A percentile compares a stretch with the other conserved stretches of the same genome.
Evolutionary conservation across 2,888 invertebrate species (phyloP).

Genomic region (Amblyjoppa fuscipennis): DNA sequence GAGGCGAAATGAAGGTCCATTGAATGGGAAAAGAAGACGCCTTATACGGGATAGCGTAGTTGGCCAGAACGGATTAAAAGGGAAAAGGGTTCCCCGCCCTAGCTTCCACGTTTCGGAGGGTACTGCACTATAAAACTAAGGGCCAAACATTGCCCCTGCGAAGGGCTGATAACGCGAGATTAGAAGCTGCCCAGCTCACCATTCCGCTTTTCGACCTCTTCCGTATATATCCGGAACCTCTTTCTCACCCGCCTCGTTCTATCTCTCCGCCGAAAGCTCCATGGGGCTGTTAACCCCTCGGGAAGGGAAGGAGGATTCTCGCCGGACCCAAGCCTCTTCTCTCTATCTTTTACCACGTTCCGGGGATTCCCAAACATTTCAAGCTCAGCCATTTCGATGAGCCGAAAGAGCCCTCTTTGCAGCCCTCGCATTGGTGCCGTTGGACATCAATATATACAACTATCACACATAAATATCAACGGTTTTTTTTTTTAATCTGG

Average conservation of each 20-base stretch:
- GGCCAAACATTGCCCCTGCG: slow-evolving; percentile 53
- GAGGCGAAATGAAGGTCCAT: slow-evolving; percentile 56
- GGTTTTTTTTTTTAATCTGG: background rate
- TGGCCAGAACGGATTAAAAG: slow-evolving; percentile 61
- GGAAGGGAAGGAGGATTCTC: slow-evolving; percentile 12
- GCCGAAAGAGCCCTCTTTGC: background rate
- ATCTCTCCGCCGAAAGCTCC: slow-evolving; percentile 30
- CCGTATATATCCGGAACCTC: slow-evolving; percentile 20
- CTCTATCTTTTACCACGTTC: slow-evolving; percentile 33
- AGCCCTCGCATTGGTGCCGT: background rate
- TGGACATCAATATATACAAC: background rate
- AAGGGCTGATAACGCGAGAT: slow-evolving; percentile 66
- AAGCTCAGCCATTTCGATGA: slow-evolving; percentile 29
- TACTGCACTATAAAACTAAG: slow-evolving; percentile 52
- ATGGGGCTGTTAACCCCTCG: slow-evolving; percentile 34
- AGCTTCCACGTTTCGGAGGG: slow-evolving; percentile 28
- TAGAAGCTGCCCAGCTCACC: slow-evolving; percentile 59
- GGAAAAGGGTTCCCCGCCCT: slow-evolving; percentile 47
- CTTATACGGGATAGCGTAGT: slow-evolving; percentile 24
- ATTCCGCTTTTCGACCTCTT: slow-evolving; percentile 56
- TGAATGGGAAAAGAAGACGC: slow-evolving; percentile 40
- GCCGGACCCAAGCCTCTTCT: slow-evolving; percentile 30
- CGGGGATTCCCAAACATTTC: slow-evolving; percentile 48
- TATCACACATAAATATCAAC: background rate
- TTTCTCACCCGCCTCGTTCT: slow-evolving; percentile 14